Evolutionary conservation across 2,113 vertebrate species (phyloP).

Genomic region (Dascyllus trimaculatus): DNA sequence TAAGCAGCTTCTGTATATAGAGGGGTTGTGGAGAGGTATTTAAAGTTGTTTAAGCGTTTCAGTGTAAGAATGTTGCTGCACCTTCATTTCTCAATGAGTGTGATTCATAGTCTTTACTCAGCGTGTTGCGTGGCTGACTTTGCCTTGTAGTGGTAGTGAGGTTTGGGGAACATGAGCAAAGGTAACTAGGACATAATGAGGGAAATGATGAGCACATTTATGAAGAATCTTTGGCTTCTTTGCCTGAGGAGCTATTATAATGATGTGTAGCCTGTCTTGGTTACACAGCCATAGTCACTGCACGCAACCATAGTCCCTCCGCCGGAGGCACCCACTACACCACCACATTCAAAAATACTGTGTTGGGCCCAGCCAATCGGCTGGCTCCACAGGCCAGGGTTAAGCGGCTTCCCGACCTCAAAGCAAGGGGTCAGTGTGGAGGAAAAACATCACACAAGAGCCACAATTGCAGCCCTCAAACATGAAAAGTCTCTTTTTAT

Average conservation of each 20-base stretch:
- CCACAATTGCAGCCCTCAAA: conserved; percentile 86
- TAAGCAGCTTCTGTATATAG: conserved; percentile 50
- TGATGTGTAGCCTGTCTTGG: conserved; percentile 70
- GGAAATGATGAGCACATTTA: conserved; percentile 67
- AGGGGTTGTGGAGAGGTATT: conserved; percentile 29
- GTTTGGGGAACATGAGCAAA: conserved; percentile 56
- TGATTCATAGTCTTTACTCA: conserved; percentile 19
- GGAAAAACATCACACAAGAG: conserved; percentile 85
- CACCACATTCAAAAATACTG: conserved; percentile 76
- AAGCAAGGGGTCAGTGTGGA: conserved; percentile 80
- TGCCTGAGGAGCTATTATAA: conserved; percentile 79
- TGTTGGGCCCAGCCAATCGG: conserved; percentile 60
- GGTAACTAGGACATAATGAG: conserved; percentile 60
- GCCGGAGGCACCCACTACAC: conserved; percentile 68
- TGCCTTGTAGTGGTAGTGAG: conserved; percentile 42
- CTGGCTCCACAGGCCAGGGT: conserved; percentile 73
- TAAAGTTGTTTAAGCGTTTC: conserved; percentile 23
- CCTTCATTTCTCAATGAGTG: conserved; percentile 5
- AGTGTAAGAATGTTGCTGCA: neutral
- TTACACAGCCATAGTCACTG: conserved; percentile 69
- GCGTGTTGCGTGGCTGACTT: conserved; percentile 56
- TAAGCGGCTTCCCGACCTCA: conserved; percentile 80
- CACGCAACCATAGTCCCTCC: conserved; percentile 71
- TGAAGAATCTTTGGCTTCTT: conserved; percentile 68
- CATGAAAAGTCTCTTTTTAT: conserved; percentile 87